These are phyloP conservation scores for Coccyzus lansbergi DNA, from an alignment of 2,797 vertebrate genomes.

Conservation along the genomic window DNA sequence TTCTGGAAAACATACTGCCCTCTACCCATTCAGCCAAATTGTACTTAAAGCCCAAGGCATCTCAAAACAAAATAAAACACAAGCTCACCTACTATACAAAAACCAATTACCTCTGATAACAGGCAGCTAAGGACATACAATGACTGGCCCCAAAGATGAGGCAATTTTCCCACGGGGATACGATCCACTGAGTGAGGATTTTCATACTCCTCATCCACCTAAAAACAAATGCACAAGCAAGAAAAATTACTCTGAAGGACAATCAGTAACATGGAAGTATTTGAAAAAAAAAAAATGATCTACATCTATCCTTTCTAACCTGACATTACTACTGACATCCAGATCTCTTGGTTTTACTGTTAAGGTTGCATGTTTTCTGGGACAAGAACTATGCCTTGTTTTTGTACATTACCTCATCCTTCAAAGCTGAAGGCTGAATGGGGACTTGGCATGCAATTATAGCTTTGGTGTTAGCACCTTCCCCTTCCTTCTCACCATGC, in stretches of 20 bases:
- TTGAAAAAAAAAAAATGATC: not conserved
- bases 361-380: not conserved
- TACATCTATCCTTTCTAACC: not conserved
- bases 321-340: not conserved
- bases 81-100: not conserved
- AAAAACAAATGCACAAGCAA: slow-evolving; percentile 25
- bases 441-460: not conserved
- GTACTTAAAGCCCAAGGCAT: not conserved
- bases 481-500: not conserved
- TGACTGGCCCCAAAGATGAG: slow-evolving; percentile 98
- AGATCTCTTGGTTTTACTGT: not conserved
- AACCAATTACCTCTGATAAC: slow-evolving; percentile 88
- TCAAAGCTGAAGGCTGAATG: not conserved
- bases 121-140: slow-evolving; percentile 91
- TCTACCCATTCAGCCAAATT: not conserved
- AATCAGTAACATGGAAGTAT: not conserved
- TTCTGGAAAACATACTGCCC: not conserved
- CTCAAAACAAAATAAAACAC: not conserved
- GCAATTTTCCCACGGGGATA: slow-evolving; percentile 88
- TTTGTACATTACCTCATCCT: not conserved
- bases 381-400: not conserved
- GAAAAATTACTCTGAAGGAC: not conserved
- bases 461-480: not conserved
- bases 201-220: slow-evolving; percentile 94
- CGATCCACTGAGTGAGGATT: slow-evolving; percentile 94